Evolutionary conservation across 2,113 vertebrate species (phyloP).

Genomic region (Trematomus loennbergii): DNA sequence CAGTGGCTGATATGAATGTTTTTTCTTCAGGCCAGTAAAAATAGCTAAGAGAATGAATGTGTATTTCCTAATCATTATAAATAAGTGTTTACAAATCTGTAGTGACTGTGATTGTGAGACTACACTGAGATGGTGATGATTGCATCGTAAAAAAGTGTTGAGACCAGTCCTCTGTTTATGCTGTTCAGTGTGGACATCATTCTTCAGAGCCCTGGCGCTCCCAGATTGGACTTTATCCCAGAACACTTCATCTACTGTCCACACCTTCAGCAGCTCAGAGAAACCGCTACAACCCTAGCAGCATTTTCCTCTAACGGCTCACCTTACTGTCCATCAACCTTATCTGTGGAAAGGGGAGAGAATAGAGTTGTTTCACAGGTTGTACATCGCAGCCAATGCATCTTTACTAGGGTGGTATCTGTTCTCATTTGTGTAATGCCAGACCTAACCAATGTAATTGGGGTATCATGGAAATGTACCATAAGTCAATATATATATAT

Average conservation of each 20-base stretch:
- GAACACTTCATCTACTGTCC: constrained; percentile 87
- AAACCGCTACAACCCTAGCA: constrained; percentile 1
- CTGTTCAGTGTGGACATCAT: constrained; percentile 70
- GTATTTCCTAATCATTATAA: background rate
- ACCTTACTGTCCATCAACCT: constrained; percentile 84
- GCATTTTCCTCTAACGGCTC: constrained; percentile 48
- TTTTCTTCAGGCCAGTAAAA: too few relatives aligned
- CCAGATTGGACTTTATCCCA: constrained; percentile 84
- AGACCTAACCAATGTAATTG: too few relatives aligned
- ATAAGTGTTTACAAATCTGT: background rate
- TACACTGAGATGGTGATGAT: constrained; percentile 19
- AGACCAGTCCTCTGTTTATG: constrained; percentile 11
- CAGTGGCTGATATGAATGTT: too few relatives aligned
- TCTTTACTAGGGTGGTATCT: background rate
- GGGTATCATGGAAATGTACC: too few relatives aligned
- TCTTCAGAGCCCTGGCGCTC: constrained; percentile 85
- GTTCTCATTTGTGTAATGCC: background rate
- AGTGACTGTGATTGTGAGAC: background rate
- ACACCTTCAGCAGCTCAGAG: constrained; percentile 58
- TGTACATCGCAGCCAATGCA: background rate
- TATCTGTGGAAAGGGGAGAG: constrained; percentile 73
- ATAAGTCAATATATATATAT: too few relatives aligned
- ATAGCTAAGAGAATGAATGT: too few relatives aligned
- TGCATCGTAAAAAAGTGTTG: constrained; percentile 29
- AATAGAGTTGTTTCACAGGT: background rate